These are phyloP conservation scores for Enteromius thamalakanensis DNA, from an alignment of 2,797 vertebrate genomes.

Conservation along the genomic window DNA sequence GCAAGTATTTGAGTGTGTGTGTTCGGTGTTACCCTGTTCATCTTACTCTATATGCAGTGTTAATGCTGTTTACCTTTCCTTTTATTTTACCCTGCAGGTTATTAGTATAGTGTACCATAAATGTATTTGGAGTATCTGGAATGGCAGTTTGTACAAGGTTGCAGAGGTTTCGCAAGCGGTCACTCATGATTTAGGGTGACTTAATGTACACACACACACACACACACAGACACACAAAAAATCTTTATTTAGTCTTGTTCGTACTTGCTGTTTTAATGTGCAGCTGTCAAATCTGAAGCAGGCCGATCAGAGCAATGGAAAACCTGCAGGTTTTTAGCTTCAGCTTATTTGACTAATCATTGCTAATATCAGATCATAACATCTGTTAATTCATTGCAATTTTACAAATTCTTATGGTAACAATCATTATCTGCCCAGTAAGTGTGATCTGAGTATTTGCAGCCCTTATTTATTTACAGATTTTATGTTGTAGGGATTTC, in stretches of 20 bases:
- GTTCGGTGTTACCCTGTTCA: slow-evolving; percentile 36
- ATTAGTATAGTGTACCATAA: slow-evolving; percentile 25
- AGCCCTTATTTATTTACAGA: slow-evolving; percentile 52
- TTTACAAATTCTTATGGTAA: background rate
- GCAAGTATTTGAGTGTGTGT: slow-evolving; percentile 47
- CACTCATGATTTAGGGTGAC: background rate
- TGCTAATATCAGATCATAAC: slow-evolving; percentile 15
- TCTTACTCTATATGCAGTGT: slow-evolving; percentile 41
- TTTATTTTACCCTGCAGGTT: slow-evolving; percentile 18
- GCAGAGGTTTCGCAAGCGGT: slow-evolving; percentile 12
- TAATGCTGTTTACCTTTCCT: slow-evolving; percentile 14
- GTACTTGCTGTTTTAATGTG: slow-evolving; percentile 12
- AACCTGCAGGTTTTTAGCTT: background rate
- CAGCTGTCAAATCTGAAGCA: background rate
- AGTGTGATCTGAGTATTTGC: slow-evolving; percentile 36
- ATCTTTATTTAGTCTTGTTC: background rate
- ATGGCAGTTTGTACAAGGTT: slow-evolving; percentile 28
- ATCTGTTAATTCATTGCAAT: slow-evolving; percentile 20
- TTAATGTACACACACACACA: slow-evolving; percentile 1
- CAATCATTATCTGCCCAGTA: background rate
- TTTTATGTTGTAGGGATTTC: slow-evolving; percentile 12
- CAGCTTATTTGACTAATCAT: slow-evolving; percentile 24
- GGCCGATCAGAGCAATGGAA: background rate
- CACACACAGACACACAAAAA: too few relatives aligned
- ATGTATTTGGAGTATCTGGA: slow-evolving; percentile 15